Evolutionary conservation across 1,140 invertebrate species (phyloP).

Genomic region (Amyelois transitella): DNA sequence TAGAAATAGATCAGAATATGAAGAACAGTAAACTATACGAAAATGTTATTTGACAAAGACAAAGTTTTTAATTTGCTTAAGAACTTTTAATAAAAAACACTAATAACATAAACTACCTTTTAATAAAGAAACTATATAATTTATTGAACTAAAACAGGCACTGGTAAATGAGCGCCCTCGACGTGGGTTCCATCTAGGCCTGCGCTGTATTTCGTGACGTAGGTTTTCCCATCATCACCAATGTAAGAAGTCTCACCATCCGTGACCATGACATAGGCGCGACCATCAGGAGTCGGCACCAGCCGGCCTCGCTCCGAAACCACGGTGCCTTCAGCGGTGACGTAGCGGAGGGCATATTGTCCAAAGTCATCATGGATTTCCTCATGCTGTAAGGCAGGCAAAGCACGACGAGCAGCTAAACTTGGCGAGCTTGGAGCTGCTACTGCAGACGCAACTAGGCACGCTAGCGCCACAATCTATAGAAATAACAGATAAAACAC

Average conservation of each 20-base stretch:
- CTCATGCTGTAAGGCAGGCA: slow-evolving; percentile 37
- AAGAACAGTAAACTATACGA: too few species aligned
- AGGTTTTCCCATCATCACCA: slow-evolving; percentile 48
- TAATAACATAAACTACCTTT: neutral
- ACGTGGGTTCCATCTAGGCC: slow-evolving; percentile 49
- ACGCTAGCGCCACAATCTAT: slow-evolving; percentile 11
- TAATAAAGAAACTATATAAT: neutral
- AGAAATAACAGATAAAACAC: neutral
- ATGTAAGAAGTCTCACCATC: slow-evolving; percentile 49
- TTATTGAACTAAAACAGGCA: neutral
- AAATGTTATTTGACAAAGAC: neutral
- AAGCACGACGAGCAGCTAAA: neutral
- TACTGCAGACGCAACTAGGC: slow-evolving; percentile 7
- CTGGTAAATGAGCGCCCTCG: slow-evolving; percentile 27
- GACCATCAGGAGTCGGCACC: slow-evolving; percentile 32
- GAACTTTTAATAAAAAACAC: too few species aligned
- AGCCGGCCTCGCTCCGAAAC: slow-evolving; percentile 50
- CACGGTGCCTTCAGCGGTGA: slow-evolving; percentile 53
- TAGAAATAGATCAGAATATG: neutral
- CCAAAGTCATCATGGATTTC: slow-evolving; percentile 57
- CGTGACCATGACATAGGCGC: slow-evolving; percentile 43
- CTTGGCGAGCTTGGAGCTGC: neutral
- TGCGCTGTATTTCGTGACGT: slow-evolving; percentile 53
- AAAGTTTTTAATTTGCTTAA: too few species aligned
- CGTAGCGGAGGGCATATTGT: slow-evolving; percentile 57